A percentile compares a stretch with the other conserved stretches of the same genome.
Evolutionary conservation across 1,140 invertebrate species (phyloP).

Genomic region (Heliconius melpomene): DNA sequence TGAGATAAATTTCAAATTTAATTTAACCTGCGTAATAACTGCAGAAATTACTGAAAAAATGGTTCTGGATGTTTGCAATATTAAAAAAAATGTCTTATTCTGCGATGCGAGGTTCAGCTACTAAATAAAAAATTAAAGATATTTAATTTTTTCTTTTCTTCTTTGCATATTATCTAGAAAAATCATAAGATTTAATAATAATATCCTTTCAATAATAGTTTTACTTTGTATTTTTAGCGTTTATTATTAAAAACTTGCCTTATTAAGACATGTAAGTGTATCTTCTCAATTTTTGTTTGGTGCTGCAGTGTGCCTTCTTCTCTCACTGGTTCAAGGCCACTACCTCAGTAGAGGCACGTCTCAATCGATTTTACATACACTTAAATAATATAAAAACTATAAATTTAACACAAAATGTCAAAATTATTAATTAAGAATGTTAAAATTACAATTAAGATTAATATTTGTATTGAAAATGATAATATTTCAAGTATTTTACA

Average conservation of each 20-base stretch:
- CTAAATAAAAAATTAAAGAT: too few species aligned
- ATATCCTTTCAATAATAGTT: too few species aligned
- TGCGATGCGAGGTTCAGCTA: too few species aligned
- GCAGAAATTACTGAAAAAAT: too few species aligned
- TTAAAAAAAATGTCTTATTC: too few species aligned
- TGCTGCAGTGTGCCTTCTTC: background rate
- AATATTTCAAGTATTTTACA: background rate
- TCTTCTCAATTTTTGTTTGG: background rate
- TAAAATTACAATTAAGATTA: background rate
- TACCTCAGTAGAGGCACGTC: background rate
- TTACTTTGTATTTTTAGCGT: too few species aligned
- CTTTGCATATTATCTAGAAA: too few species aligned
- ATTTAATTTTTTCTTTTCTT: too few species aligned
- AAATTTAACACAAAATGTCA: background rate
- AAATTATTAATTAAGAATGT: background rate
- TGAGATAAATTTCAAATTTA: too few species aligned
- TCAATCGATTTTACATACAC: background rate
- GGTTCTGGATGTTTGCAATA: too few species aligned
- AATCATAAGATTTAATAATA: too few species aligned
- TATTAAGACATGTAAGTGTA: background rate
- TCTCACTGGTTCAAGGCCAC: constrained; percentile 1
- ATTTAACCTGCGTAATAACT: too few species aligned
- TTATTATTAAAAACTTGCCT: background rate
- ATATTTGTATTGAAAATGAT: background rate
- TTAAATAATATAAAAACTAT: background rate